Evolutionary conservation across 2,888 invertebrate genomes (phyloP).

Genomic region (Acleris cristana): DNA sequence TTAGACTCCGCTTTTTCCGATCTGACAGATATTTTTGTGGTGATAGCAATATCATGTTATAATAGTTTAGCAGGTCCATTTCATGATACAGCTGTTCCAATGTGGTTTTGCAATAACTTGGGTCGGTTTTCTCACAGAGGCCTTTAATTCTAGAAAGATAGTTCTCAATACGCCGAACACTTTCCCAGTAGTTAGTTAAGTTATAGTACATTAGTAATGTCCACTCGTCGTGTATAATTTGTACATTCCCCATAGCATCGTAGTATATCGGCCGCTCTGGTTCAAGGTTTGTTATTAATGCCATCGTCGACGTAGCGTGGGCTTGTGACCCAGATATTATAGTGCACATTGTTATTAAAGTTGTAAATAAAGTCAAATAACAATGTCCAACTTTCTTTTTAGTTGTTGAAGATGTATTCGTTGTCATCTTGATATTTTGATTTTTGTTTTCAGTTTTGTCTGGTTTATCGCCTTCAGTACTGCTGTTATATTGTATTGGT

Average conservation of each 20-base stretch:
- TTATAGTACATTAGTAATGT: conserved; percentile 27
- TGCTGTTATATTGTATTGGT: neutral
- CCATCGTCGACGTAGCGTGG: neutral
- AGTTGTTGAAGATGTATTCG: neutral
- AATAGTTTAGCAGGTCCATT: conserved; percentile 18
- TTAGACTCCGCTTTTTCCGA: neutral
- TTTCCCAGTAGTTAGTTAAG: conserved; percentile 37
- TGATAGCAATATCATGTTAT: conserved; percentile 26
- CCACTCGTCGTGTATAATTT: conserved; percentile 37
- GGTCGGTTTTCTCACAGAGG: conserved; percentile 21
- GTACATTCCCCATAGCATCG: conserved; percentile 31
- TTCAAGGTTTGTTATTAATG: conserved; percentile 31
- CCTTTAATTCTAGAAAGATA: conserved; percentile 11
- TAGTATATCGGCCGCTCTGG: conserved; percentile 34
- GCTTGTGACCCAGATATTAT: neutral
- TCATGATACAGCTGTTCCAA: conserved; percentile 22
- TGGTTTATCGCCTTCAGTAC: neutral
- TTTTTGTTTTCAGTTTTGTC: too few species aligned
- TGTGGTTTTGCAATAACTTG: conserved; percentile 30
- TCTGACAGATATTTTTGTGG: conserved; percentile 26
- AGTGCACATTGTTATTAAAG: neutral
- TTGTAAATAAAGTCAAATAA: conserved; percentile 5
- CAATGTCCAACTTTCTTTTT: neutral
- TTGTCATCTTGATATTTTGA: too few species aligned
- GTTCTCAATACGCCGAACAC: conserved; percentile 9